A percentile compares a stretch with the other conserved stretches of the same genome.
Conservation (phyloP, 2,888 invertebrate genomes). For the Camptogramma bilineatum region DNA sequence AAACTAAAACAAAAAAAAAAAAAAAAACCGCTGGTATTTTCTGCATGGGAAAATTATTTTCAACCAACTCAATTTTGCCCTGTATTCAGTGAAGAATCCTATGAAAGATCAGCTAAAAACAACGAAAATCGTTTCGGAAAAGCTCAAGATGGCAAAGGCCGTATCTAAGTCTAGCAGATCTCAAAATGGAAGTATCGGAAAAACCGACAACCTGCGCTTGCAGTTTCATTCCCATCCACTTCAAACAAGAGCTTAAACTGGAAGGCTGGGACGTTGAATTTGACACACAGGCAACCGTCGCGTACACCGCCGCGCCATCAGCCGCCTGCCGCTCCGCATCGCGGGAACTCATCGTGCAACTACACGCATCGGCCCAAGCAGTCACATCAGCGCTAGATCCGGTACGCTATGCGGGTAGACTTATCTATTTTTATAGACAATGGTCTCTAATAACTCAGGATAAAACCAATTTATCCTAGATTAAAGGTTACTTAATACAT, state of each 20-base stretch:
- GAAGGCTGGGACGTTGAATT: neutral
- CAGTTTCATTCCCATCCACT: neutral
- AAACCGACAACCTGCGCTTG: neutral
- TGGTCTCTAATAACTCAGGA: slow-evolving; percentile 4
- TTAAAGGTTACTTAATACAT: neutral
- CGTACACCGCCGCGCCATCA: too few relatives aligned
- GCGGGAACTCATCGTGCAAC: slow-evolving; percentile 3
- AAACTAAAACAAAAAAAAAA: neutral
- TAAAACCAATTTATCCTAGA: neutral
- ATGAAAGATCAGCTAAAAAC: neutral
- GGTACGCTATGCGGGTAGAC: too few relatives aligned
- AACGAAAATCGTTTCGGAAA: neutral
- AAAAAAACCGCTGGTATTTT: neutral
- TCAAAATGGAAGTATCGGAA: neutral
- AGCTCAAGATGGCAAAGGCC: slow-evolving; percentile 1
- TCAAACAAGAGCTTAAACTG: neutral
- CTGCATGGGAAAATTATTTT: neutral
- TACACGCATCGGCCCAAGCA: slow-evolving; percentile 2
- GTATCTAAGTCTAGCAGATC: slow-evolving; percentile 2
- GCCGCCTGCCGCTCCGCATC: neutral
- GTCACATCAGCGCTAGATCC: neutral
- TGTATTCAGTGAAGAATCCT: slow-evolving; percentile 1
- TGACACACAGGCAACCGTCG: slow-evolving; percentile 2
- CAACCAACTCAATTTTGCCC: neutral
- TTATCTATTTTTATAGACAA: neutral